Evolutionary conservation across 2,888 invertebrate species (phyloP), one percentile per base, ranked within the genome.

Genomic region (Caenorhabditis sp.): DNA sequence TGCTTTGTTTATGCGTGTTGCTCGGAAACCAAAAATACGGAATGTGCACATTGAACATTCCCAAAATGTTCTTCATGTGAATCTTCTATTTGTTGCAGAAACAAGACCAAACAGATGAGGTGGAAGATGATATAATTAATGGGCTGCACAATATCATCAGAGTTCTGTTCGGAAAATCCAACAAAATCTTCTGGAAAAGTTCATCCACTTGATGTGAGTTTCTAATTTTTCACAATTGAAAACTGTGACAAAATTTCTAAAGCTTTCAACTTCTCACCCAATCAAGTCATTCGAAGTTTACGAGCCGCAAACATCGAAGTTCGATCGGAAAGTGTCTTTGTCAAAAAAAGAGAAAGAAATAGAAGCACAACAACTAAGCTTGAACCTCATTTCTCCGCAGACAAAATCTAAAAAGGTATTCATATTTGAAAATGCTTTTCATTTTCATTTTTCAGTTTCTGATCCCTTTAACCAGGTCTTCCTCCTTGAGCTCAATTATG

Each of bases 401-500:
- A 41, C 32, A 22, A 55, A 72, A 45, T 17, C 63, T 2, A 63
- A 50, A 52, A 65, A 72, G 63, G 72, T 72, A n/a, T n/a, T n/a
- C 1, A n/a, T 20, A 17, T 32, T 41, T 24, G 2, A 35, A 17
- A 32, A 27, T 30, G 6, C 15, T 56, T 39, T 56, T 24, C 15
- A 15, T 43, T 52, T 15, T 37, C n/a, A 8, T n/a, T 50, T 27
- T 53, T 48, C 56, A 63, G 37, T 35, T 59, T n/a, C 48, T 45
- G 20, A 56, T 79, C 27, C 79, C 79, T 1, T 37, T 75, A 7
- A 79, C 79, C 11, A 56, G 79, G 32, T 78, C 79, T 65, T 79
- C 79, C 20, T 75, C 78, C 1, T 20, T 78, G 17, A 76, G 77
- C 13, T 79, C 81, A 4, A 77, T 79, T n/a, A 66, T 80, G 71